phyloP scores from a whole-genome alignment of 2,888 invertebrate genomes.

The Polylopha cassiicola region DNA sequence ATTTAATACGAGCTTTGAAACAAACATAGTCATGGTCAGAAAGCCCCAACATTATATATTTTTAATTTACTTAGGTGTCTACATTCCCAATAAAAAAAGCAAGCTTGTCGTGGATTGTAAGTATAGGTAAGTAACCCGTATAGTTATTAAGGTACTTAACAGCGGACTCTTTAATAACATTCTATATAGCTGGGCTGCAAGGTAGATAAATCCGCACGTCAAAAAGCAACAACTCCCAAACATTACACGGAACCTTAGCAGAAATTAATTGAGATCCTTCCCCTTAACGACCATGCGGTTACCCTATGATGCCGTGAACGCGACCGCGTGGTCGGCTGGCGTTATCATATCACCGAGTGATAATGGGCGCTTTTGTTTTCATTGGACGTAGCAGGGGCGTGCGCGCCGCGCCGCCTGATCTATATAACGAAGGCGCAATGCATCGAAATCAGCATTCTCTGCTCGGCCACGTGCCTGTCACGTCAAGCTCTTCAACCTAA shows the following conservation, averaged over 20 bases:
- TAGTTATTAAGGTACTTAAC: too few relatives aligned
- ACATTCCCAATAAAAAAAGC: too few relatives aligned
- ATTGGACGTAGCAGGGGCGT: conserved; percentile 68
- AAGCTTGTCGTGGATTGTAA: too few relatives aligned
- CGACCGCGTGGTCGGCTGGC: conserved; percentile 56
- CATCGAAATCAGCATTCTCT: conserved; percentile 39
- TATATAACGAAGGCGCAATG: conserved; percentile 47
- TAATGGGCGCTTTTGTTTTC: conserved; percentile 39
- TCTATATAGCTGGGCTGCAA: too few relatives aligned
- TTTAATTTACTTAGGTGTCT: too few relatives aligned
- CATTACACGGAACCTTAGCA: conserved; percentile 1
- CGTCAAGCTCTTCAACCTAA: conserved; percentile 31
- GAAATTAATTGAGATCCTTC: conserved; percentile 28
- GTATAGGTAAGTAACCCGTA: too few relatives aligned
- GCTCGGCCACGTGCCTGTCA: conserved; percentile 40
- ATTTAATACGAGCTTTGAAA: too few relatives aligned
- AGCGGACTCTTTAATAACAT: too few relatives aligned
- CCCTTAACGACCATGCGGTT: conserved; percentile 60
- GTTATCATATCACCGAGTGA: conserved; percentile 39
- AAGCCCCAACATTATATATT: too few relatives aligned
- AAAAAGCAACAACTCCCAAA: conserved; percentile 2
- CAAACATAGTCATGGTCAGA: too few relatives aligned
- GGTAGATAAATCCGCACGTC: too few relatives aligned
- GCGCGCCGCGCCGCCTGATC: conserved; percentile 47
- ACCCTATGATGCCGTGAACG: conserved; percentile 43